Evolutionary conservation across 2,888 invertebrate genomes (phyloP).

Genomic region (Heteropelma amictum): DNA sequence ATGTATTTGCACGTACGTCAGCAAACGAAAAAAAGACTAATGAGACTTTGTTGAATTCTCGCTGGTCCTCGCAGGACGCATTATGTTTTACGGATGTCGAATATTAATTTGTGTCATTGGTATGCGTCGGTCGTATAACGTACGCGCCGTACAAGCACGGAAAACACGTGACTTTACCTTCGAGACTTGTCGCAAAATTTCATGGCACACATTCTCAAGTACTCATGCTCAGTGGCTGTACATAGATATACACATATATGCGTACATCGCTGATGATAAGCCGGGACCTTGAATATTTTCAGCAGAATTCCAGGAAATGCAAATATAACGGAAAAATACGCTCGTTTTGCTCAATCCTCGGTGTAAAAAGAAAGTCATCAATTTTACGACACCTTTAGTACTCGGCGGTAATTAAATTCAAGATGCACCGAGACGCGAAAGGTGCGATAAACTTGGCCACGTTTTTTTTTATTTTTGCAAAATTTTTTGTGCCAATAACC

Average conservation of each 20-base stretch:
- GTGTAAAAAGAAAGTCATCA: neutral
- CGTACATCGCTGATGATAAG: neutral
- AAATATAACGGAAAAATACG: neutral
- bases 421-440: too few species aligned
- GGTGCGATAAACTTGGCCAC: too few species aligned
- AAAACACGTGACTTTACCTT: conserved; percentile 38
- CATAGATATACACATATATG: too few species aligned
- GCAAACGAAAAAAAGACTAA: neutral
- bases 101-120: conserved; percentile 71
- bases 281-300: conserved; percentile 18
- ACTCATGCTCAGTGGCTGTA: too few species aligned
- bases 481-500: too few species aligned
- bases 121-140: conserved; percentile 61
- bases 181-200: conserved; percentile 18
- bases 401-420: too few species aligned
- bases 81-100: conserved; percentile 68
- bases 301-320: neutral
- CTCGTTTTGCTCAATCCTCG: neutral
- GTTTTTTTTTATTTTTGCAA: too few species aligned
- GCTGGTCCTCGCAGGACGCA: conserved; percentile 20
- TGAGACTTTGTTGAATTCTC: neutral
- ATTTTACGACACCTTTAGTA: too few species aligned
- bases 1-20: conserved; percentile 25
- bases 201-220: neutral
- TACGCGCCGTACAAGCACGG: neutral